Evolutionary conservation across 2,797 vertebrate genomes (phyloP).

Genomic region (Hirundo rustica): DNA sequence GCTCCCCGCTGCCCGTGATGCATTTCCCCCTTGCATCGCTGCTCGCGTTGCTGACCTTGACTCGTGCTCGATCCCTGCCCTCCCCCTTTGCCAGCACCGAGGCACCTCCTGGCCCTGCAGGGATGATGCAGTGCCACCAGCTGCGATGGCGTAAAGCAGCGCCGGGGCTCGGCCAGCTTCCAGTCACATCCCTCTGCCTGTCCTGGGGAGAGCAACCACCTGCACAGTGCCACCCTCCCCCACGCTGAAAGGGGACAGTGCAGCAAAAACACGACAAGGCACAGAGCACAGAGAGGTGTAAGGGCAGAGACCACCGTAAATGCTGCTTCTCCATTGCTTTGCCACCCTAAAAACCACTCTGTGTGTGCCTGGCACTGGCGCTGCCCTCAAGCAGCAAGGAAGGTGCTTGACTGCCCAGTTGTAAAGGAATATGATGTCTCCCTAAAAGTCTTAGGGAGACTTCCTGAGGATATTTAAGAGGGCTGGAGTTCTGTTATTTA

Average conservation of each 20-base stretch:
- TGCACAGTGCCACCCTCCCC: neutral
- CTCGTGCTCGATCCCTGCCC: neutral
- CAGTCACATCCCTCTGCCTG: conserved; percentile 6
- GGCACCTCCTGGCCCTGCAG: neutral
- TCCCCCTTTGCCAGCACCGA: neutral
- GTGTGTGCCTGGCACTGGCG: neutral
- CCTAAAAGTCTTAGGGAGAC: neutral
- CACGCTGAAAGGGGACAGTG: neutral
- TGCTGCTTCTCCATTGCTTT: neutral
- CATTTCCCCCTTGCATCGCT: neutral
- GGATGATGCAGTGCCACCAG: conserved; percentile 44
- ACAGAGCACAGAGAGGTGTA: neutral
- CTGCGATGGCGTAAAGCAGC: neutral
- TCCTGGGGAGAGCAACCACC: neutral
- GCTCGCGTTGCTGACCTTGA: conserved; percentile 8
- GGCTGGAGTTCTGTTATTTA: neutral
- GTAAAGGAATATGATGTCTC: neutral
- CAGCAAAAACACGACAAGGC: neutral
- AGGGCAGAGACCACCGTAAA: neutral
- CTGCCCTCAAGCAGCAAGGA: neutral
- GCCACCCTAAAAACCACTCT: neutral
- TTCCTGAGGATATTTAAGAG: neutral
- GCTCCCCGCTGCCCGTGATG: neutral
- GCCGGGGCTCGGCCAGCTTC: neutral
- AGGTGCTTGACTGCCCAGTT: neutral